phyloP scores from a whole-genome alignment of 2,888 invertebrate species.

The Agrochola macilenta region DNA sequence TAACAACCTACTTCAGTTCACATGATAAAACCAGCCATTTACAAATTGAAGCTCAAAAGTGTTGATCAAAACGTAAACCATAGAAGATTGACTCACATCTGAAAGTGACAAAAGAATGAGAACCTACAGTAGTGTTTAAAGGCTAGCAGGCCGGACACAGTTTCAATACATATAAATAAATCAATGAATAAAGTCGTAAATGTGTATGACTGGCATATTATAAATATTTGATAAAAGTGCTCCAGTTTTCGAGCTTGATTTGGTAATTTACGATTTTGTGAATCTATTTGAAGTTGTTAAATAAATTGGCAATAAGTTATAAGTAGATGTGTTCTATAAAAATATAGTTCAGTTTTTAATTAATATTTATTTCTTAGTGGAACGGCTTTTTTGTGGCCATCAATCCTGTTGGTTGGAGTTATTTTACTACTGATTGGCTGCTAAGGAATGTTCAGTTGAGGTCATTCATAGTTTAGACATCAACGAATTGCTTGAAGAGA shows the following conservation, averaged over 20 bases:
- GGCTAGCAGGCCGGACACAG: conserved; percentile 68
- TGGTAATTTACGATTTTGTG: conserved; percentile 72
- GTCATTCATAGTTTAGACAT: conserved; percentile 55
- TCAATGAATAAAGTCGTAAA: conserved; percentile 77
- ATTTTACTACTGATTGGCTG: conserved; percentile 45
- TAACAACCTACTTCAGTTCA: background rate
- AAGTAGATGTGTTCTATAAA: conserved; percentile 44
- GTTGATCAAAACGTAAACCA: background rate
- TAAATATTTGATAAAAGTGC: conserved; percentile 77
- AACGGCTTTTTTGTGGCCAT: conserved; percentile 54
- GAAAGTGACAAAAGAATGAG: conserved; percentile 46
- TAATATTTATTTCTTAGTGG: conserved; percentile 51
- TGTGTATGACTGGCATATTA: conserved; percentile 75
- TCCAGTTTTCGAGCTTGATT: conserved; percentile 68
- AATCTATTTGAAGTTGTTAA: conserved; percentile 66
- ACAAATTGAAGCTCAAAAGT: background rate
- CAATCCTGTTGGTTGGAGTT: conserved; percentile 43
- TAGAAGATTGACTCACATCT: background rate
- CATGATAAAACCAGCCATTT: background rate
- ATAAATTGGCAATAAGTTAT: conserved; percentile 64
- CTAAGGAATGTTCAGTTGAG: conserved; percentile 30
- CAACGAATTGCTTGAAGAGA: conserved; percentile 45
- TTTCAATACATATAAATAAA: conserved; percentile 74
- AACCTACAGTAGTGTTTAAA: conserved; percentile 42
- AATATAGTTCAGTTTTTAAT: conserved; percentile 55